Percentiles rank a stretch among this genome's conserved stretches.
phyloP scores from a whole-genome alignment of 2,888 invertebrate genomes.

The Habroteleia sp. region DNA sequence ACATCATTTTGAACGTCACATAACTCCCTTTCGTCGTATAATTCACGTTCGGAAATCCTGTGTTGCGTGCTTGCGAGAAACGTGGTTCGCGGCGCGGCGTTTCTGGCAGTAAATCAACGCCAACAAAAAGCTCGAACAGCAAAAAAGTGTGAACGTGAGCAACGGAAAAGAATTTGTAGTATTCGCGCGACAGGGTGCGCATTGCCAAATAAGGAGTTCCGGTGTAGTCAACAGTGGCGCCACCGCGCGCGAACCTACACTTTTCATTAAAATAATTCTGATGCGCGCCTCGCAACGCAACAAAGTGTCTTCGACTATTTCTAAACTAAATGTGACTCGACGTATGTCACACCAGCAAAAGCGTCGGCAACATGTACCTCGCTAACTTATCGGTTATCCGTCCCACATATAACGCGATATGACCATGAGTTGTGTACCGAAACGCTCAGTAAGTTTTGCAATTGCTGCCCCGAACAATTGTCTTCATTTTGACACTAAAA shows the following conservation, averaged over 20 bases:
- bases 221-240: slow-evolving; percentile 4
- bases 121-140: slow-evolving; percentile 2
- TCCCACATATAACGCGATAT: slow-evolving; percentile 1
- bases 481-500: slow-evolving; percentile 1
- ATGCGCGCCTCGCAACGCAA: neutral
- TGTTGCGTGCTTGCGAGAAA: neutral
- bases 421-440: neutral
- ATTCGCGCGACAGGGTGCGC: slow-evolving; percentile 22
- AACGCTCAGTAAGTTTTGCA: slow-evolving; percentile 10
- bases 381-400: slow-evolving; percentile 8
- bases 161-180: slow-evolving; percentile 7
- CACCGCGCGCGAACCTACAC: slow-evolving; percentile 4
- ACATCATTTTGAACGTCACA: neutral
- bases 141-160: neutral
- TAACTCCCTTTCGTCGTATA: neutral
- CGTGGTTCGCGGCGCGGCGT: neutral
- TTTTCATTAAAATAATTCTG: slow-evolving; percentile 8
- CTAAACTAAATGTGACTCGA: slow-evolving; percentile 14
- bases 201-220: slow-evolving; percentile 24
- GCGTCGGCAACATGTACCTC: slow-evolving; percentile 1
- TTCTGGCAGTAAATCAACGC: slow-evolving; percentile 4
- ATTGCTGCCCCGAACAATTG: neutral
- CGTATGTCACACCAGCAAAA: neutral
- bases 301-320: slow-evolving; percentile 15
- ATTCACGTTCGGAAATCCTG: neutral